Base-by-base conservation (phyloP, 2,888 invertebrate species). In the Nysson spinosus region DNA sequence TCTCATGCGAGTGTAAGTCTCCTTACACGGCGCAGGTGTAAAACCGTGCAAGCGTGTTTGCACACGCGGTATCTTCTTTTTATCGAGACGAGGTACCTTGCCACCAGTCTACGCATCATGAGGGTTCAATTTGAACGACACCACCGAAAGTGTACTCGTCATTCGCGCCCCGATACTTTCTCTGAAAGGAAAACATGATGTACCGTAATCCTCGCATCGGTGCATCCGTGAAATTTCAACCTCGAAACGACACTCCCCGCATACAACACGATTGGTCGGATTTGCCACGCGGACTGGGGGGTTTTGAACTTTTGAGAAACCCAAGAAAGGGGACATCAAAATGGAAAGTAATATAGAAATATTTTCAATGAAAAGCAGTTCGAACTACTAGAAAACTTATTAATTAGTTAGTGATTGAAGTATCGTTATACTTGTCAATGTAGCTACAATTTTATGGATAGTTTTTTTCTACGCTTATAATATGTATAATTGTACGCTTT, bases 151-250 rank as follows among this genome's bases (percentile, higher is more conserved):
- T 47, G 49, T 44, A 37, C 47, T 66, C 60, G 55, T 67, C 56
- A 61, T 72, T 66, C 50, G 54, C 52, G 70, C 57, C 30, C 47
- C 72, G 67, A 67, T 72, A 72, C 69, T 55, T 55, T 16, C 35
- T 4, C 11, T 62, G 68, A 64, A 64, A 64, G 47, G 61, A 42
- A 52, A 52, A 55, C 56, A 46, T 26, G 26, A 20, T 32, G 24
- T 30, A 20, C 20, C 24, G 43, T 49, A 52, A 66, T 56, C 42
- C 47, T 43, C 72, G 52, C 40, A 24, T 46, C 12, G 28, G 6
- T 39, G 49, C 37, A 32, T 40, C 42, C 14, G 46, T 51, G 44
- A 72, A 72, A 67, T 72, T 72, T 61, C 50, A 44, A 63, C 52
- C 47, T 61, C 37, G 52, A 52, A 52, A 63, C 50, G 57, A 57